Evolutionary conservation across 2,113 vertebrate species (phyloP).

Genomic region (Pavo muticus): DNA sequence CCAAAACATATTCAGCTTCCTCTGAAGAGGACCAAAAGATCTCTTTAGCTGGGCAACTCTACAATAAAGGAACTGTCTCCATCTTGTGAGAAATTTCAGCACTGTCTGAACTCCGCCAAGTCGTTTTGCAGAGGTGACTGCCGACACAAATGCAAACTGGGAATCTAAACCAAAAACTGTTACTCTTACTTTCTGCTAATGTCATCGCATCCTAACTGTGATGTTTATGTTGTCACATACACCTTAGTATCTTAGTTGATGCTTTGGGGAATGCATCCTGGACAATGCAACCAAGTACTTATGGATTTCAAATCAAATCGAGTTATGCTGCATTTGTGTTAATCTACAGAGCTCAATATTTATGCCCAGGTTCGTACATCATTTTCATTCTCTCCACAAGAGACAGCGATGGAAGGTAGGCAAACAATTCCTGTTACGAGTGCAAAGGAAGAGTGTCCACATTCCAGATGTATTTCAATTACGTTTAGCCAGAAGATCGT

Average conservation of each 20-base stretch:
- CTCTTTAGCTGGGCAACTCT: background rate
- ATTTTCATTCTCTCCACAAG: background rate
- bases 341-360: background rate
- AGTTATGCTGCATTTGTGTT: background rate
- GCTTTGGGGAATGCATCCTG: background rate
- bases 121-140: background rate
- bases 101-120: background rate
- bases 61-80: background rate
- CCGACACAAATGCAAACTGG: background rate
- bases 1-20: background rate
- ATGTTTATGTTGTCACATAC: background rate
- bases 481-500: background rate
- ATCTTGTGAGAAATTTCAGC: background rate
- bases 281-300: background rate
- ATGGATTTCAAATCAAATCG: background rate
- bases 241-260: background rate
- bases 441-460: background rate
- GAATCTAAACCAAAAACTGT: background rate
- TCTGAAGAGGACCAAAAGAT: background rate
- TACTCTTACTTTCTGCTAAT: background rate
- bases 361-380: background rate
- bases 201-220: background rate
- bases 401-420: background rate
- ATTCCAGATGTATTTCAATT: background rate
- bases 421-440: background rate